These are phyloP conservation scores for Chrysomallon squamiferum DNA, from an alignment of 1,140 invertebrate genomes.

Conservation along the genomic window DNA sequence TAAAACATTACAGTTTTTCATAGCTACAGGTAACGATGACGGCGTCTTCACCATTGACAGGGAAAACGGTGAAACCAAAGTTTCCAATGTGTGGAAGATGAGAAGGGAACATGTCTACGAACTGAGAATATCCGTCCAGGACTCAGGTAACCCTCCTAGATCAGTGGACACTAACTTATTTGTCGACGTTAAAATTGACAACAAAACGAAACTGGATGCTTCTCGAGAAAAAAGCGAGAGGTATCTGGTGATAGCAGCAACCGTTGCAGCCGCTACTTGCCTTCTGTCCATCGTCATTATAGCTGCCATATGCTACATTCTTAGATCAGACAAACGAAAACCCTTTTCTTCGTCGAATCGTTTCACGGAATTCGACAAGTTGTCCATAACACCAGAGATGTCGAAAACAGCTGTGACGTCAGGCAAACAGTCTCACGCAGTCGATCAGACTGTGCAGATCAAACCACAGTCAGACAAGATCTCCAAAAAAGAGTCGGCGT, in stretches of 20 bases:
- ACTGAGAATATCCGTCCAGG: conserved; percentile 19
- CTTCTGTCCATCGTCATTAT: conserved; percentile 31
- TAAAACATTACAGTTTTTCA: conserved; percentile 88
- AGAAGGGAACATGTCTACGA: conserved; percentile 16
- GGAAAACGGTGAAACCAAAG: conserved; percentile 78
- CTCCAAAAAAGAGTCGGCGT: not conserved
- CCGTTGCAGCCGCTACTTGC: conserved; percentile 26
- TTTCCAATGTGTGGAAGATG: conserved; percentile 63
- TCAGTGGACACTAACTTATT: conserved; percentile 19
- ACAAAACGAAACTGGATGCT: conserved; percentile 7
- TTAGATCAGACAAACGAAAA: conserved; percentile 18
- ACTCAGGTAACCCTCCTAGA: conserved; percentile 13
- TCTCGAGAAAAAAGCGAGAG: conserved; percentile 13
- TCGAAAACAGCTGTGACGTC: not conserved
- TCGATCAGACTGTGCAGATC: not conserved
- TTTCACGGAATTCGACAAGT: not conserved
- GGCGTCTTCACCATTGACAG: conserved; percentile 86
- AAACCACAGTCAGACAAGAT: not conserved
- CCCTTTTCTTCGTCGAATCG: not conserved
- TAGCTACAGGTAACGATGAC: conserved; percentile 77
- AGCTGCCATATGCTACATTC: conserved; percentile 24
- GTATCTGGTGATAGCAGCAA: conserved; percentile 29
- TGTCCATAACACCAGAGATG: conserved; percentile 15
- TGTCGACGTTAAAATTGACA: conserved; percentile 26
- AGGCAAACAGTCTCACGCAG: not conserved